A percentile compares a stretch with the other conserved stretches of the same genome.
Conservation (phyloP, 2,797 vertebrate species). For the Ataeniobius toweri region DNA sequence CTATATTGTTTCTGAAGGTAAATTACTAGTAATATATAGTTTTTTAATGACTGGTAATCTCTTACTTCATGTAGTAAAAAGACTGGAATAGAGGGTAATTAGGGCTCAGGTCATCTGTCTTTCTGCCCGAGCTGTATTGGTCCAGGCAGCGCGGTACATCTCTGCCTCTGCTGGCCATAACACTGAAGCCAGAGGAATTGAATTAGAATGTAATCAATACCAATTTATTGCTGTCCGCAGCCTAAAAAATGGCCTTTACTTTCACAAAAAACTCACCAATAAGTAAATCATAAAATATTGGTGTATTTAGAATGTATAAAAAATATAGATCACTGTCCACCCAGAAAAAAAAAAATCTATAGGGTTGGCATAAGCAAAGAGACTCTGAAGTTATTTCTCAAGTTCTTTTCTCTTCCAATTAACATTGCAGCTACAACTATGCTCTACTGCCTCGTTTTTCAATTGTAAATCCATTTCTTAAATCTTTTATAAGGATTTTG, state of each 20-base stretch:
- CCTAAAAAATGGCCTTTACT: conserved; percentile 69
- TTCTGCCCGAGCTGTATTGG: conserved; percentile 35
- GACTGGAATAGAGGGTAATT: conserved; percentile 67
- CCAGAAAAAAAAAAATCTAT: conserved; percentile 67
- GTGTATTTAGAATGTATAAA: conserved; percentile 68
- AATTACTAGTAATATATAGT: conserved; percentile 6
- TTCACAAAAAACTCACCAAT: conserved; percentile 63
- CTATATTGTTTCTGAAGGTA: background rate
- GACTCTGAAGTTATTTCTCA: conserved; percentile 62
- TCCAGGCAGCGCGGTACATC: conserved; percentile 41
- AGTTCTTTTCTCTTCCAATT: conserved; percentile 72
- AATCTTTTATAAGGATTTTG: conserved; percentile 65
- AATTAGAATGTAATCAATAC: conserved; percentile 81
- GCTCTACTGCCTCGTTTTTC: conserved; percentile 65
- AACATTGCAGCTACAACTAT: conserved; percentile 70
- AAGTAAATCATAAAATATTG: conserved; percentile 81
- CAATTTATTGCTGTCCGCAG: conserved; percentile 73
- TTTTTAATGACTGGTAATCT: conserved; percentile 28
- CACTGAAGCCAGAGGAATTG: conserved; percentile 59
- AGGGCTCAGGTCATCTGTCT: conserved; percentile 67
- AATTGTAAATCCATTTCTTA: conserved; percentile 70
- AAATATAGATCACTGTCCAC: conserved; percentile 77
- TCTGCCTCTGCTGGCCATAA: conserved; percentile 50
- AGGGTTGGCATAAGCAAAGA: conserved; percentile 61
- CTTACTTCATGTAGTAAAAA: conserved; percentile 25